Evolutionary conservation across 2,797 vertebrate genomes (phyloP).

Genomic region (Mormyrops attenuatus): DNA sequence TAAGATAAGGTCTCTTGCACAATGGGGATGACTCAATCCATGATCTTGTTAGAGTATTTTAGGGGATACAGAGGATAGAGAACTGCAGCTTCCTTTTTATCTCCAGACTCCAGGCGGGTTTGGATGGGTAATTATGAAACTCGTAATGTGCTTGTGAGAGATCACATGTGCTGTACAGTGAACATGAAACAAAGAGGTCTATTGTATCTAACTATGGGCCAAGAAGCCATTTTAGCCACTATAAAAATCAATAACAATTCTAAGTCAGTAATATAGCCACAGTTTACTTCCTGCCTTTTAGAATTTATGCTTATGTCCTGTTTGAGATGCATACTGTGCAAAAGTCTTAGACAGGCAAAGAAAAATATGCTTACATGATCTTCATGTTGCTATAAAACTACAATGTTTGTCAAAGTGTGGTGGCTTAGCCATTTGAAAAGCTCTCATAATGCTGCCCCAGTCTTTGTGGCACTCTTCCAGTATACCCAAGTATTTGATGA

Average conservation of each 20-base stretch:
- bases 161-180: constrained; percentile 25
- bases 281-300: neutral
- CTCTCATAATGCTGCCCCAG: neutral
- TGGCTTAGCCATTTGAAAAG: neutral
- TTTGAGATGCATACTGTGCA: neutral
- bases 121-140: constrained; percentile 16
- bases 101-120: constrained; percentile 24
- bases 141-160: constrained; percentile 23
- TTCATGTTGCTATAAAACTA: neutral
- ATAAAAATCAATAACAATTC: constrained; percentile 7
- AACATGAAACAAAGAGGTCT: constrained; percentile 14
- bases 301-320: neutral
- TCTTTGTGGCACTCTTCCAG: neutral
- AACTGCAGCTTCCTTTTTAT: constrained; percentile 30
- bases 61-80: constrained; percentile 31
- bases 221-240: neutral
- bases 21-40: constrained; percentile 37
- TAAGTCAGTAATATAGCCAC: neutral
- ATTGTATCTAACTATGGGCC: neutral
- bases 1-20: constrained; percentile 42
- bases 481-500: neutral
- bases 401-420: neutral
- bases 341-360: neutral
- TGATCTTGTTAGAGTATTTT: constrained; percentile 46
- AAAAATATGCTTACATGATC: neutral